phyloP scores from a whole-genome alignment of 1,140 invertebrate species.

The Brachionus calyciflorus region DNA sequence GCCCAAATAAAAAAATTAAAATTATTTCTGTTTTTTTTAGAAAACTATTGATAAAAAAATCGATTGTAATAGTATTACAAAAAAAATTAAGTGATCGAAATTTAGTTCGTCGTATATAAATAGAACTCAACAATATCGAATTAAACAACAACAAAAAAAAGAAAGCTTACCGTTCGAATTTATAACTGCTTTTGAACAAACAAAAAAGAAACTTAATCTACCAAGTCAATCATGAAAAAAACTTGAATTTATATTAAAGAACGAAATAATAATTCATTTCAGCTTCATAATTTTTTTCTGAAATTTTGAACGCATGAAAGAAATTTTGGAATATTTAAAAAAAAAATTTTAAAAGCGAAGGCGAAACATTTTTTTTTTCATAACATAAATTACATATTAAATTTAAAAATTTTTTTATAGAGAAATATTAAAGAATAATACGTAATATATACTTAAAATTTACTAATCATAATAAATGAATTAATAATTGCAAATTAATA shows the following conservation, averaged over 20 bases:
- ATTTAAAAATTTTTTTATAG: too few species aligned
- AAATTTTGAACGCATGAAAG: constrained; percentile 40
- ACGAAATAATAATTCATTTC: too few species aligned
- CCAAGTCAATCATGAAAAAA: constrained; percentile 13
- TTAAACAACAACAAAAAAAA: too few species aligned
- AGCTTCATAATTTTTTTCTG: constrained; percentile 12
- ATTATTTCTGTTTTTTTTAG: too few species aligned
- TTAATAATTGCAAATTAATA: too few species aligned
- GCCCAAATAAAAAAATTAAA: too few species aligned
- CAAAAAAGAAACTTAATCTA: not conserved
- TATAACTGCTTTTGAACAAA: not conserved
- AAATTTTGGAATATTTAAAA: constrained; percentile 8
- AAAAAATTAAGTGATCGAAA: too few species aligned
- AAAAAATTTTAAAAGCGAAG: not conserved
- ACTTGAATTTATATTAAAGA: not conserved
- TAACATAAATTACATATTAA: too few species aligned
- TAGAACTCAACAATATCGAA: too few species aligned
- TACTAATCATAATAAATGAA: constrained; percentile 2
- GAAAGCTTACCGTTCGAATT: constrained; percentile 10
- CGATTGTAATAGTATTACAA: too few species aligned
- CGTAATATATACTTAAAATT: not conserved
- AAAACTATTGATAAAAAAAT: too few species aligned
- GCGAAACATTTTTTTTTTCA: not conserved
- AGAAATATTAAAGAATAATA: constrained; percentile 28
- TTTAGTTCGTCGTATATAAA: too few species aligned